Conservation (phyloP, 2,888 invertebrate species). For the Trissolcus brochymenae region DNA sequence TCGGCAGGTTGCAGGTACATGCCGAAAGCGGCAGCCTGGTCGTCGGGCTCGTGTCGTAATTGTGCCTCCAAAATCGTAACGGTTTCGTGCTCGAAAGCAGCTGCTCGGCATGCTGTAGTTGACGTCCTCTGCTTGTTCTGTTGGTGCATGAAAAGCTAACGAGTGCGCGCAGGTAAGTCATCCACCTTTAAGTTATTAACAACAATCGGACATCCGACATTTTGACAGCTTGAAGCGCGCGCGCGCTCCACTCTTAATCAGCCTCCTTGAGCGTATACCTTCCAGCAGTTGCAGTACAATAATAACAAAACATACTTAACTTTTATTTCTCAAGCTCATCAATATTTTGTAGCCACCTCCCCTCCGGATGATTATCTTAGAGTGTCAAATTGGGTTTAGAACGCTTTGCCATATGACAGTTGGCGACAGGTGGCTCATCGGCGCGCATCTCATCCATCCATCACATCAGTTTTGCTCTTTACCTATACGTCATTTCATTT, state of each 20-base stretch:
- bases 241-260: not conserved
- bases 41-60: conserved; percentile 48
- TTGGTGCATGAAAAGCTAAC: conserved; percentile 8
- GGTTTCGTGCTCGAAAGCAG: not conserved
- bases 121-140: conserved; percentile 31
- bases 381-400: not conserved
- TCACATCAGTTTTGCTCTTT: not conserved
- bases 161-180: conserved; percentile 36
- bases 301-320: not conserved
- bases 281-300: too few relatives aligned
- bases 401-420: conserved; percentile 4
- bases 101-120: conserved; percentile 38
- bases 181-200: conserved; percentile 10
- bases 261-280: not conserved
- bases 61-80: not conserved
- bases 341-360: not conserved
- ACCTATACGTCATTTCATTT: not conserved
- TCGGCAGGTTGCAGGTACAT: conserved; percentile 52
- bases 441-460: not conserved
- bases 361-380: not conserved
- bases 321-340: not conserved
- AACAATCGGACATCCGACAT: conserved; percentile 15
- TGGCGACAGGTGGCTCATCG: conserved; percentile 6
- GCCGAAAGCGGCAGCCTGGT: conserved; percentile 34
- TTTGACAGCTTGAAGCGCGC: conserved; percentile 12